Conservation (phyloP, 2,113 vertebrate genomes). For the Arenaria interpres region DNA sequence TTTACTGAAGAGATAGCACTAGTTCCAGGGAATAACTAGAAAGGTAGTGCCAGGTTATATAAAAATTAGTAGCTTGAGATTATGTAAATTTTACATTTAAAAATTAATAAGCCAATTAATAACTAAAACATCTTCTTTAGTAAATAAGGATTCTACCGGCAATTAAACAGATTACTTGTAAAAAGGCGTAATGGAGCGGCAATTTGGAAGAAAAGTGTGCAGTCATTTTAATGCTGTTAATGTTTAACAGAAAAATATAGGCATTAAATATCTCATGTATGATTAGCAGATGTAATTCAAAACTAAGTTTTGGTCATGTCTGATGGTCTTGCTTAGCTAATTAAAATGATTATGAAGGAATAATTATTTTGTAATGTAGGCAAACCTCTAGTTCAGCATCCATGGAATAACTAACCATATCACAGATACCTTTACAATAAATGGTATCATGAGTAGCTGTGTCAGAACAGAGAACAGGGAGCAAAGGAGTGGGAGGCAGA, state of each 20-base stretch:
- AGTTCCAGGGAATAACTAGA: not conserved
- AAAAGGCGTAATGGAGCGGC: not conserved
- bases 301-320: not conserved
- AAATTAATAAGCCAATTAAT: not conserved
- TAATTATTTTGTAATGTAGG: not conserved
- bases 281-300: not conserved
- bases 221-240: not conserved
- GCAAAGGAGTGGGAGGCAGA: not conserved
- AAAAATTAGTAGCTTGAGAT: not conserved
- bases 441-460: rapidly evolving
- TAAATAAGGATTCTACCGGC: not conserved
- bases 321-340: not conserved
- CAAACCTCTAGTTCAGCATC: not conserved
- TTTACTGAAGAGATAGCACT: not conserved
- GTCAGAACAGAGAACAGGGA: not conserved
- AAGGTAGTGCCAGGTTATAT: not conserved
- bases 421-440: not conserved
- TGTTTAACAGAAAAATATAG: not conserved
- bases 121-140: not conserved
- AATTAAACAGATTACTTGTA: not conserved
- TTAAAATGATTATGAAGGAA: not conserved
- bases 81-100: not conserved
- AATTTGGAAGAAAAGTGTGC: not conserved
- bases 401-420: rapidly evolving
- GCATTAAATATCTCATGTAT: not conserved